Conservation (phyloP, 23 tunicate genomes). For the Styela clava region DNA sequence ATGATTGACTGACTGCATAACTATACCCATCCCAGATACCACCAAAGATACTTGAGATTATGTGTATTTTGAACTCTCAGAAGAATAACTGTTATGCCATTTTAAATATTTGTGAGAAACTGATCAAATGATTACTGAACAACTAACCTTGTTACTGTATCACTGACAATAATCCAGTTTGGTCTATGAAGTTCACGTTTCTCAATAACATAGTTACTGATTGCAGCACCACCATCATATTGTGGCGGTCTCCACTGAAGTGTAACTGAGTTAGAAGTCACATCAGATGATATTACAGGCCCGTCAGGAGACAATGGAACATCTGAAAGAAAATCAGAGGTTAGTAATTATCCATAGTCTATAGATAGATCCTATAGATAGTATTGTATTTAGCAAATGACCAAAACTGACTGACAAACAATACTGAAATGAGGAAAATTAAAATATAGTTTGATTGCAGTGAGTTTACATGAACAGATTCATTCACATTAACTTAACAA, state of each 20-base stretch:
- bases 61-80: too few species aligned
- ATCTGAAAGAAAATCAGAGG: constrained; percentile 18
- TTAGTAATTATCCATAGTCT: background rate
- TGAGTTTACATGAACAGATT: too few species aligned
- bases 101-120: too few species aligned
- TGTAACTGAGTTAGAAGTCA: constrained; percentile 49
- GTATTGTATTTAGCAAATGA: too few species aligned
- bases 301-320: constrained; percentile 81
- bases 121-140: too few species aligned
- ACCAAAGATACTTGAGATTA: too few species aligned
- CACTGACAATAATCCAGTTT: constrained; percentile 70
- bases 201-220: constrained; percentile 94
- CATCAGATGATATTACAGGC: constrained; percentile 54
- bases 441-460: background rate
- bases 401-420: background rate
- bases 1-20: too few species aligned
- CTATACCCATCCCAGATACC: too few species aligned
- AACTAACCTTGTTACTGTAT: constrained; percentile 69
- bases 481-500: too few species aligned
- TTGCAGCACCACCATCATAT: constrained; percentile 90
- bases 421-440: background rate
- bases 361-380: too few species aligned
- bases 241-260: constrained; percentile 82
- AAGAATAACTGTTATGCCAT: too few species aligned
- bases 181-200: constrained; percentile 85